Conservation (phyloP, 1,140 invertebrate species). For the Orchestia grillus region DNA sequence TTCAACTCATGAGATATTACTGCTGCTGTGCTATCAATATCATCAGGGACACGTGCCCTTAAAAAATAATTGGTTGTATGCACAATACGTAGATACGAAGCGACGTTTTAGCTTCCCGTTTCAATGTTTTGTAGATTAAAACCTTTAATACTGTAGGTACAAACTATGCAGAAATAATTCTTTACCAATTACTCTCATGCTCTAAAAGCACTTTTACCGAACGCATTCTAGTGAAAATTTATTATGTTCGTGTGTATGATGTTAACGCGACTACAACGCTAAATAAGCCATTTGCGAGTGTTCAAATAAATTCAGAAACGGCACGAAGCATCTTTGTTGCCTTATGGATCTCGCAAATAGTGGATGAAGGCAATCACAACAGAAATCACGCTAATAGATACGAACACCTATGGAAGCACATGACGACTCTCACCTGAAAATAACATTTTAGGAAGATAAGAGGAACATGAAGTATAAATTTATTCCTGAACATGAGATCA, state of each 20-base stretch:
- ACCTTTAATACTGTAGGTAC: too few species aligned
- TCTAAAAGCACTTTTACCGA: too few species aligned
- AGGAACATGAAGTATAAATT: constrained; percentile 37
- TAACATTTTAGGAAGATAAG: background rate
- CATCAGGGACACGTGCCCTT: background rate
- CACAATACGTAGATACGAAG: background rate
- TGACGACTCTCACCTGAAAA: background rate
- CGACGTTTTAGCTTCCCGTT: background rate
- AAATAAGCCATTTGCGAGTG: too few species aligned
- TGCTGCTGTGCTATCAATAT: background rate
- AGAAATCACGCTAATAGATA: background rate
- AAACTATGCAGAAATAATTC: too few species aligned
- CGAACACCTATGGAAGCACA: background rate
- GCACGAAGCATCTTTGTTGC: too few species aligned
- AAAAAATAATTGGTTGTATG: background rate
- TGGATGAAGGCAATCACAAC: background rate
- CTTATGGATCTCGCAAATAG: too few species aligned
- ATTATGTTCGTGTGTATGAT: too few species aligned
- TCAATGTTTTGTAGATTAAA: background rate
- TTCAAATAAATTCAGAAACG: too few species aligned
- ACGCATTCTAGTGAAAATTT: too few species aligned
- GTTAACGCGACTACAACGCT: too few species aligned
- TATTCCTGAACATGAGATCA: constrained; percentile 51
- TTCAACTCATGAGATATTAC: background rate
- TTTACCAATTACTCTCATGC: too few species aligned